A percentile compares a stretch with the other conserved stretches of the same genome.
These are phyloP conservation scores for Ligdia adustata DNA, from an alignment of 2,888 invertebrate genomes.

Conservation along the genomic window DNA sequence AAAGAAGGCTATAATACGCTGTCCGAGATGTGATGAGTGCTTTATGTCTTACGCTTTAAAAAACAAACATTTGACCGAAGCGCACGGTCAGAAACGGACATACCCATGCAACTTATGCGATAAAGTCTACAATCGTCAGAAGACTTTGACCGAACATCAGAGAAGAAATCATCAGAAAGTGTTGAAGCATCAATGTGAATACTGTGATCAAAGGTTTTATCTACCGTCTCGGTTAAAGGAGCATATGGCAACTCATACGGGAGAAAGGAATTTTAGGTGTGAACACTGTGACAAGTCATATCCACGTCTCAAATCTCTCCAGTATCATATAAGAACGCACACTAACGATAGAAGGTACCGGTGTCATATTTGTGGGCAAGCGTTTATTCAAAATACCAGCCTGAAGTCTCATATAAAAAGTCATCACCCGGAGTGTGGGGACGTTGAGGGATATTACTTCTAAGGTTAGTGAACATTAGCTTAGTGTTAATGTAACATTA, in stretches of 20 bases:
- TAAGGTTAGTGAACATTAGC: constrained; percentile 3
- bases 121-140: constrained; percentile 74
- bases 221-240: constrained; percentile 72
- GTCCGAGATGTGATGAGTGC: constrained; percentile 73
- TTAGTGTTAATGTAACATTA: too few relatives aligned
- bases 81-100: constrained; percentile 70
- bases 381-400: constrained; percentile 84
- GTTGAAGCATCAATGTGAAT: constrained; percentile 79
- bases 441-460: constrained; percentile 42
- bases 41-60: constrained; percentile 76
- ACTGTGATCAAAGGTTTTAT: constrained; percentile 81
- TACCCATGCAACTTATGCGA: constrained; percentile 76
- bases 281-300: constrained; percentile 85
- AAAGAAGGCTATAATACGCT: constrained; percentile 71
- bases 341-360: constrained; percentile 83
- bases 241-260: constrained; percentile 82
- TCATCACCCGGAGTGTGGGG: constrained; percentile 76
- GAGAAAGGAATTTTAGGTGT: constrained; percentile 82
- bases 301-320: constrained; percentile 83
- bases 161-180: constrained; percentile 74
- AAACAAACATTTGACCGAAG: constrained; percentile 72
- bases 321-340: constrained; percentile 84
- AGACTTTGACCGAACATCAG: constrained; percentile 73
- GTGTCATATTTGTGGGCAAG: constrained; percentile 82
- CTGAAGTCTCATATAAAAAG: constrained; percentile 84